phyloP scores from a whole-genome alignment of 2,797 vertebrate species.

The Sarcophilus harrisii region DNA sequence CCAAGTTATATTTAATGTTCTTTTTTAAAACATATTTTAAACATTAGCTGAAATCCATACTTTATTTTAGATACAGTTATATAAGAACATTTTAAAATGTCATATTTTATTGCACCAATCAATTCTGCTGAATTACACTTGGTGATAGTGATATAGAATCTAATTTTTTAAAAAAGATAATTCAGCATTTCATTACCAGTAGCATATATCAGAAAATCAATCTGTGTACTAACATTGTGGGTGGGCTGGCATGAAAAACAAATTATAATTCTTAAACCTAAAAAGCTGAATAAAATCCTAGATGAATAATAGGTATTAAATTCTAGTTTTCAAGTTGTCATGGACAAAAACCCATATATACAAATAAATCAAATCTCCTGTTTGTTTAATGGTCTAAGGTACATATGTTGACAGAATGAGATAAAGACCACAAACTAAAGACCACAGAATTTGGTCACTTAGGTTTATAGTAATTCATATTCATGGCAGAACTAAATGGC shows the following conservation, averaged over 20 bases:
- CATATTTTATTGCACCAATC: constrained; percentile 39
- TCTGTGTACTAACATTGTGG: constrained; percentile 74
- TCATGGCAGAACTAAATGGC: not conserved
- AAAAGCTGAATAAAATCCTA: constrained; percentile 71
- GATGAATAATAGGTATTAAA: constrained; percentile 74
- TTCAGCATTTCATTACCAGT: constrained; percentile 52
- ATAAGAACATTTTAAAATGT: constrained; percentile 62
- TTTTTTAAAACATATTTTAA: constrained; percentile 71
- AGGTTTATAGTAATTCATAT: not conserved
- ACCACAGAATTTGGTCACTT: not conserved
- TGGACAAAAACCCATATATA: not conserved
- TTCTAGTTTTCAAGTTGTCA: constrained; percentile 61
- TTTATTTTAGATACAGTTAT: constrained; percentile 67
- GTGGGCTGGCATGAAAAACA: constrained; percentile 78
- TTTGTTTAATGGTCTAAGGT: not conserved
- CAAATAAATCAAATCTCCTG: constrained; percentile 38
- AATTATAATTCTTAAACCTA: constrained; percentile 77
- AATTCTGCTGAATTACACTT: constrained; percentile 55
- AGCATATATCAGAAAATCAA: constrained; percentile 75
- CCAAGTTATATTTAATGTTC: constrained; percentile 74
- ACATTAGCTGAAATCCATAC: constrained; percentile 72
- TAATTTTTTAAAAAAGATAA: constrained; percentile 49
- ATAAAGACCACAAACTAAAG: not conserved
- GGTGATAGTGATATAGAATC: constrained; percentile 64
- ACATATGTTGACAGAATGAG: not conserved